Base-by-base conservation (phyloP, 2,888 invertebrate species). In the Halictus ligatus region DNA sequence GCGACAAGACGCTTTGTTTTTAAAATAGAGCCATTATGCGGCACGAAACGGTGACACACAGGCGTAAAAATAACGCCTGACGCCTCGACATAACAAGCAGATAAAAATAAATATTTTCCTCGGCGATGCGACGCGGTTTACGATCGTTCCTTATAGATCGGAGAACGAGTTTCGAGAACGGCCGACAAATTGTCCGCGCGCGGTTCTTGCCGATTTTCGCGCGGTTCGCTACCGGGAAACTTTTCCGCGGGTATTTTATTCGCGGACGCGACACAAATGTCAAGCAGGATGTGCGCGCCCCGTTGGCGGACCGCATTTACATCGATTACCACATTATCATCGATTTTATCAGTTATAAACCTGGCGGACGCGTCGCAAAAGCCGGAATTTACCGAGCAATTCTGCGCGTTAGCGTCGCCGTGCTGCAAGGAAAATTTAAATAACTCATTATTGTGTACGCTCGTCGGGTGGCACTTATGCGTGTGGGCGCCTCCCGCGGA, bases 381-480 rank as follows among this genome's bases (percentile, higher is more conserved):
- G 67, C 67, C 71, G 40, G 75, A 76, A 64, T n/a, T 64, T 76
- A 18, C 60, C 72, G 76, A 12, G 72, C 64, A 64, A 73, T 58
- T 48, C 64, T 64, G 71, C 40, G 6, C 43, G n/a, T 71, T 71
- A 71, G 40, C 71, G 43, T 74, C 48, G 74, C 64, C 64, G 74
- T 50, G 73, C 64, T 64, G 58, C 43, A 43, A 25, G 46, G 64
- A 64, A 72, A 71, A 83, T 83, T 80, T 76, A 80, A 83, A 83
- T 76, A 76, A 81, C 73, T 71, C 71, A 81, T 83, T 73, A 74
- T 80, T 60, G 40, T 50, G n/a, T 58, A 25, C 60, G 46, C 80
- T 72, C 74, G 69, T 58, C 76, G 73, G 54, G 75, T n/a, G 72
- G 21, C 67, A 58, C 54, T 50, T 50, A 15, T 46, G 25, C 50